Evolutionary conservation across 1,140 invertebrate species (phyloP), one percentile per base, ranked within the genome.

Genomic region (Penaeus vannamei): DNA sequence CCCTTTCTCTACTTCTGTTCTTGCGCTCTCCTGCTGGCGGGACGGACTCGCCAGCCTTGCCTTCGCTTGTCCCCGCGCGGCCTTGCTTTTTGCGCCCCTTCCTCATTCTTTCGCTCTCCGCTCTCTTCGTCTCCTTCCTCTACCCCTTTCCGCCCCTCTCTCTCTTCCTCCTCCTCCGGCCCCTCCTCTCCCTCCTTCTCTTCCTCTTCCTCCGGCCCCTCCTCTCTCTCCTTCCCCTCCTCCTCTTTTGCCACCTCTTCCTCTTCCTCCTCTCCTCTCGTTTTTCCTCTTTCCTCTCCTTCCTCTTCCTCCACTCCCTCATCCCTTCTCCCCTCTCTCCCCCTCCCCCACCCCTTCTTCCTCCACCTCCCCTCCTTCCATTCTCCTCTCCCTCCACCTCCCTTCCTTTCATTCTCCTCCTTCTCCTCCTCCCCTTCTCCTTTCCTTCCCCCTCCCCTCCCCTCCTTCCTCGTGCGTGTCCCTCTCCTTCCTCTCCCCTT

Each of bases 291-390:
- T 46, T 62, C n/a, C 69, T 29, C 83, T 20, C 32, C 26, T 26
- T 60, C 59, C 14, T 17, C 20, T 32, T 19, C 2, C 42, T 42
- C 76, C 76, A 2, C 76, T 22, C 2, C 36, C 29, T 42, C 76
- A 2, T 42, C 26, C 76, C 19, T 20, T 22, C 12, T 42, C 14
- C 17, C 79, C 46, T 4, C 82, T 59, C 32, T 62, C 23, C 29
- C 82, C 64, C 22, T 59, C 82, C 29, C 26, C 82, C 20, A n/a
- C 82, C n/a, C 20, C 19, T 29, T 32, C 36, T 84, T 26, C 82
- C n/a, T 62, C 22, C 60, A 7, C 46, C 23, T 12, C 8, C 23
- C n/a, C 20, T 60, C 36, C 20, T 82, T 60, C 29, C 29, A 42
- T 60, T 10, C 53, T 10, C 10, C 42, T 46, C 3, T 10, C 42